Evolutionary conservation across 1,140 invertebrate genomes (phyloP).

Genomic region (Coptotermes formosanus): DNA sequence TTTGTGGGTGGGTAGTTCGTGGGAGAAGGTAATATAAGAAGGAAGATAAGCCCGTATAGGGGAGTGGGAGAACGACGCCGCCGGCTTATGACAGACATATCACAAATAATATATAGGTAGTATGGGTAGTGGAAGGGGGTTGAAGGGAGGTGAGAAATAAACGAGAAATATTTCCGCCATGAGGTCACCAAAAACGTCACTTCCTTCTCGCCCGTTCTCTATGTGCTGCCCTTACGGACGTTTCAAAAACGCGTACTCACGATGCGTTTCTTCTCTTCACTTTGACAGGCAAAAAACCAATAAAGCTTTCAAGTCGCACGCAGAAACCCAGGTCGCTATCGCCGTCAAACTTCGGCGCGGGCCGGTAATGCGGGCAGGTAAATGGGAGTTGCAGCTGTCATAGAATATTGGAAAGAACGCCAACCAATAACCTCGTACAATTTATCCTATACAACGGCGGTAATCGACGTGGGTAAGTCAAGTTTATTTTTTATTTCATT

Average conservation of each 20-base stretch:
- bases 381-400: background rate
- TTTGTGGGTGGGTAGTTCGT: background rate
- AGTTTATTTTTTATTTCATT: no score
- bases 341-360: background rate
- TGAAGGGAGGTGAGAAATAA: background rate
- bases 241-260: background rate
- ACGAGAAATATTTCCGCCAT: constrained; percentile 10
- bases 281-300: constrained; percentile 16
- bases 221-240: background rate
- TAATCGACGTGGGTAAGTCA: no score
- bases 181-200: background rate
- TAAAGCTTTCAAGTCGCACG: background rate
- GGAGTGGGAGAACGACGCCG: background rate
- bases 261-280: background rate
- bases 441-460: background rate
- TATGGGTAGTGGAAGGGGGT: background rate
- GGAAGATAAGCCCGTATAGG: background rate
- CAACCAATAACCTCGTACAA: background rate
- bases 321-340: background rate
- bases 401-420: background rate
- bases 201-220: background rate
- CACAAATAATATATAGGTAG: background rate
- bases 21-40: background rate
- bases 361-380: background rate
- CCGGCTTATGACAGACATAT: background rate